A percentile compares a stretch with the other conserved stretches of the same genome.
phyloP scores from a whole-genome alignment of 2,888 invertebrate genomes.

The Sphecodes monilicornis region DNA sequence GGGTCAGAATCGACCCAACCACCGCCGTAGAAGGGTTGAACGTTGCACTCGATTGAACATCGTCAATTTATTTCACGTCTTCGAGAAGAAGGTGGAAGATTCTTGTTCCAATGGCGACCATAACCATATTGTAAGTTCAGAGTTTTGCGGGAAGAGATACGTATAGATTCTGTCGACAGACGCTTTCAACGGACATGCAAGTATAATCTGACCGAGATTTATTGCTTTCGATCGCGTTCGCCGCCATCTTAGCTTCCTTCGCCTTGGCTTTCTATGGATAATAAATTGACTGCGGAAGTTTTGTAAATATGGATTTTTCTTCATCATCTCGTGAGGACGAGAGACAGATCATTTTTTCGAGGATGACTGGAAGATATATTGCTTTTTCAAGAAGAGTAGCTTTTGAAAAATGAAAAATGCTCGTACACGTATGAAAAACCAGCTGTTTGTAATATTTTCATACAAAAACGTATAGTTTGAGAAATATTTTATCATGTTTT shows the following conservation, averaged over 20 bases:
- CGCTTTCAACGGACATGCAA: background rate
- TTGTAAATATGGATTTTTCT: background rate
- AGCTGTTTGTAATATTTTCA: too few species aligned
- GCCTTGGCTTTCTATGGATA: background rate
- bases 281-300: constrained; percentile 7
- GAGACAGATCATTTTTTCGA: background rate
- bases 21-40: background rate
- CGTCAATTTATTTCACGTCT: background rate
- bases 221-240: background rate
- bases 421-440: too few species aligned
- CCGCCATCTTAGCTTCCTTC: background rate
- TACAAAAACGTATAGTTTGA: too few species aligned
- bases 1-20: background rate
- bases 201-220: background rate
- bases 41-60: background rate
- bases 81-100: background rate
- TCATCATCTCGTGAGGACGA: background rate
- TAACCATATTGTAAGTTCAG: background rate
- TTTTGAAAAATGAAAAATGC: too few species aligned
- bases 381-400: too few species aligned
- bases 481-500: too few species aligned
- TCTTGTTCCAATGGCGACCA: background rate
- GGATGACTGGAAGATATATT: background rate
- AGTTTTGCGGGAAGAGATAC: constrained; percentile 6
- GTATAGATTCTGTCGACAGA: background rate